phyloP scores from a whole-genome alignment of 1,140 invertebrate genomes.

The Bombus waltoni region DNA sequence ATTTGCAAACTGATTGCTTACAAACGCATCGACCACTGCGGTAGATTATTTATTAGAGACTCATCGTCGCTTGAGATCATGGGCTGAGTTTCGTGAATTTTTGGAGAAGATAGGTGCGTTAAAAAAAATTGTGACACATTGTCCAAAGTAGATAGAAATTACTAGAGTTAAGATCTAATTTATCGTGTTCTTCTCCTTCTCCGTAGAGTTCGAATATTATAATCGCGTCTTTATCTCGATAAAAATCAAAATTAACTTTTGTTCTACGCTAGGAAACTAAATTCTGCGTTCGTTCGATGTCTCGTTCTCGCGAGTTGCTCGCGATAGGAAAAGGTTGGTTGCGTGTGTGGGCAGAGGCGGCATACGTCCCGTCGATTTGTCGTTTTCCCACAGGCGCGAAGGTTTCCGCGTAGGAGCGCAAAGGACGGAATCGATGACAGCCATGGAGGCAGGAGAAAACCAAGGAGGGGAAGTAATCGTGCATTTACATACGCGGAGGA shows the following conservation, averaged over 20 bases:
- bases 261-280: not conserved
- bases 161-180: too few species aligned
- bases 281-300: not conserved
- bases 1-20: too few species aligned
- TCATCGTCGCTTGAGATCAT: too few species aligned
- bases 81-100: too few species aligned
- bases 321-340: not conserved
- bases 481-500: not conserved
- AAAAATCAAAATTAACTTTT: not conserved
- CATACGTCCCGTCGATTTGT: slow-evolving; percentile 29
- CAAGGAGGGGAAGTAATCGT: not conserved
- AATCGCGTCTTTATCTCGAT: too few species aligned
- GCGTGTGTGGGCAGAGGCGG: not conserved
- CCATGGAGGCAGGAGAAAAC: not conserved
- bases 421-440: slow-evolving; percentile 18
- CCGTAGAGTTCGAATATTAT: too few species aligned
- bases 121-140: too few species aligned
- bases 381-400: slow-evolving; percentile 39
- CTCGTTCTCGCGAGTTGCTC: not conserved
- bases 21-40: too few species aligned
- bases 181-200: too few species aligned
- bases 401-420: slow-evolving; percentile 18
- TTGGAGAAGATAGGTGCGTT: too few species aligned
- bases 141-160: too few species aligned
- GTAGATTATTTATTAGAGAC: too few species aligned